Evolutionary conservation across 2,888 invertebrate genomes (phyloP).

Genomic region (Stenurella melanura): DNA sequence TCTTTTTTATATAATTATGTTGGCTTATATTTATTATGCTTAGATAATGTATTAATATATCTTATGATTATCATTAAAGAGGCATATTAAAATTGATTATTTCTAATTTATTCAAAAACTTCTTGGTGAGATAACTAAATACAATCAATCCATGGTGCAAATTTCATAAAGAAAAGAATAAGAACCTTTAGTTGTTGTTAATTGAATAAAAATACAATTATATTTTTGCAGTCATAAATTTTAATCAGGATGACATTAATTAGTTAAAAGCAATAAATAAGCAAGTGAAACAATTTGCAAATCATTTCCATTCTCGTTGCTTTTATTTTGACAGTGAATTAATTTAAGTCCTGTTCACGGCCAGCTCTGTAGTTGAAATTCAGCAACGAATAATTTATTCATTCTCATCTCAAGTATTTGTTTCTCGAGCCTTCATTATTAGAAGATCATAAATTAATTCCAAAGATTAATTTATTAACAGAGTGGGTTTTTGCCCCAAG

Average conservation of each 20-base stretch:
- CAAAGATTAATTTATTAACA: conserved; percentile 66
- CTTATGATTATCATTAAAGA: no score
- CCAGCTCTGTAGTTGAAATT: conserved; percentile 61
- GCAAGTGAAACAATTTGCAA: conserved; percentile 64
- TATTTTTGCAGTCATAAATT: conserved; percentile 53
- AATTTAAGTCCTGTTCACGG: conserved; percentile 64
- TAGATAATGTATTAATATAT: no score
- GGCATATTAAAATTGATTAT: no score
- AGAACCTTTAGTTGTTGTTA: neutral
- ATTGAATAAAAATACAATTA: conserved; percentile 41
- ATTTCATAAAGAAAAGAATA: conserved; percentile 19
- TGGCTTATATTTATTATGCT: no score
- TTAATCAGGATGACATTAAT: conserved; percentile 65
- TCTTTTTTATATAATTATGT: no score
- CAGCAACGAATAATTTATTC: conserved; percentile 66
- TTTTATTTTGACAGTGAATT: conserved; percentile 67
- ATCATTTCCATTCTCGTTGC: conserved; percentile 63
- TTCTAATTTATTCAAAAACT: neutral
- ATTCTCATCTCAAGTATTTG: conserved; percentile 65
- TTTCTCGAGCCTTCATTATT: conserved; percentile 67
- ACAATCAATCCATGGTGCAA: conserved; percentile 7
- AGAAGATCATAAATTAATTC: conserved; percentile 69
- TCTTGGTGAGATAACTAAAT: conserved; percentile 2
- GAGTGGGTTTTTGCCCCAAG: conserved; percentile 48
- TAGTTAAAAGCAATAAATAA: conserved; percentile 65